Evolutionary conservation across 2,113 vertebrate species (phyloP), one percentile per base, ranked within the genome.

Genomic region (Aplodontia rufa): DNA sequence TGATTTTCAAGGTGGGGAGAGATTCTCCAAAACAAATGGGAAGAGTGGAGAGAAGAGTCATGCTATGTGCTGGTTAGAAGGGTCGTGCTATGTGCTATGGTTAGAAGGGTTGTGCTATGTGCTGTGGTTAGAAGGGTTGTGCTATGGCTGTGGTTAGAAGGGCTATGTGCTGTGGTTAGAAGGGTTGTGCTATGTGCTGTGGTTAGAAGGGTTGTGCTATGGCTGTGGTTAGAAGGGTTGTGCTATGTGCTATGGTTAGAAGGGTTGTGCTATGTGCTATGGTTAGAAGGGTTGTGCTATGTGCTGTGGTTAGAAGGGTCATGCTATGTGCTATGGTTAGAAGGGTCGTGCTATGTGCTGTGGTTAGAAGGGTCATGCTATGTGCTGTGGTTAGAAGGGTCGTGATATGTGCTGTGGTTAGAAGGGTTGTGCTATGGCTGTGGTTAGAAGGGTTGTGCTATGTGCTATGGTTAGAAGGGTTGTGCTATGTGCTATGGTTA

Each of bases 381-480:
- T 7, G 13, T n/a, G n/a, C n/a, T n/a, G 8, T 13, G 24, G 30
- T 1, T 10, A 24, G 75, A 49, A 8, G 19, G 30, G 19, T 30
- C 19, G 2, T 10, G n/a, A 4, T n/a, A 12, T 7, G 13, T n/a
- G n/a, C n/a, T n/a, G 8, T 13, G 24, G 30, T 1, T 10, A 24
- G 75, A 49, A 8, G 19, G 30, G 19, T 30, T 13, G 2, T 10
- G n/a, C 7, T n/a, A 12, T 7, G 13, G n/a, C n/a, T n/a, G 8
- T 13, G 24, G 30, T 1, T 10, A 24, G 75, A 49, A 8, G 19
- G 30, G 19, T 30, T 13, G 2, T 10, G n/a, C 7, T n/a, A 12
- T 7, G 13, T n/a, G n/a, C n/a, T n/a, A n/a, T n/a, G n/a, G n/a
- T n/a, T n/a, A n/a, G n/a, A n/a, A n/a, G n/a, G n/a, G n/a, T n/a